Evolutionary conservation across 1,140 invertebrate genomes (phyloP).

Genomic region (Zophobas morio): DNA sequence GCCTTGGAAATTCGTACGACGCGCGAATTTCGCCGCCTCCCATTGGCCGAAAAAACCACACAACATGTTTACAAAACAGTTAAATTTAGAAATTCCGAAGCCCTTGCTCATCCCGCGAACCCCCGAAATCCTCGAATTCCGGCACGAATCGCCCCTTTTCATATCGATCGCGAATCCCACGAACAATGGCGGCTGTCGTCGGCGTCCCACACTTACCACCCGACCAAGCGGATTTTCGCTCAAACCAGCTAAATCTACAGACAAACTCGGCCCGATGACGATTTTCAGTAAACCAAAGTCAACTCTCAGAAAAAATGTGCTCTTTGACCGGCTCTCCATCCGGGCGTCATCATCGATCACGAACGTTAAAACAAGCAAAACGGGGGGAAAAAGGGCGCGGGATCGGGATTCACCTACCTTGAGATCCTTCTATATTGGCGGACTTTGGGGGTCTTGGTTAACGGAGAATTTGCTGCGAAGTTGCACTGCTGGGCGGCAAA

Average conservation of each 20-base stretch:
- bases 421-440: slow-evolving; percentile 6
- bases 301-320: slow-evolving; percentile 11
- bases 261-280: slow-evolving; percentile 13
- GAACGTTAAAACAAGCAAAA: slow-evolving; percentile 22
- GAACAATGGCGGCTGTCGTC: slow-evolving; percentile 32
- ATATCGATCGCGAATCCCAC: too few species aligned
- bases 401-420: not conserved
- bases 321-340: slow-evolving; percentile 20
- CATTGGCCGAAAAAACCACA: too few species aligned
- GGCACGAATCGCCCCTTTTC: too few species aligned
- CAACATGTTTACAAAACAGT: too few species aligned
- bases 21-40: too few species aligned
- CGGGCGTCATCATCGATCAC: slow-evolving; percentile 37
- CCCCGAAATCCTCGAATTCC: too few species aligned
- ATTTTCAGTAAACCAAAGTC: not conserved
- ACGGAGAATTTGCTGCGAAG: not conserved
- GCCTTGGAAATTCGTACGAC: too few species aligned
- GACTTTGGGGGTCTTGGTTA: not conserved
- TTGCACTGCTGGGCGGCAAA: not conserved
- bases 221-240: slow-evolving; percentile 19
- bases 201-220: slow-evolving; percentile 21
- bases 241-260: slow-evolving; percentile 11
- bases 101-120: too few species aligned
- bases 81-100: too few species aligned
- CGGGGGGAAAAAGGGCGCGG: not conserved